Evolutionary conservation across 2,888 invertebrate species (phyloP).

Genomic region (Drosophila nigricruria): DNA sequence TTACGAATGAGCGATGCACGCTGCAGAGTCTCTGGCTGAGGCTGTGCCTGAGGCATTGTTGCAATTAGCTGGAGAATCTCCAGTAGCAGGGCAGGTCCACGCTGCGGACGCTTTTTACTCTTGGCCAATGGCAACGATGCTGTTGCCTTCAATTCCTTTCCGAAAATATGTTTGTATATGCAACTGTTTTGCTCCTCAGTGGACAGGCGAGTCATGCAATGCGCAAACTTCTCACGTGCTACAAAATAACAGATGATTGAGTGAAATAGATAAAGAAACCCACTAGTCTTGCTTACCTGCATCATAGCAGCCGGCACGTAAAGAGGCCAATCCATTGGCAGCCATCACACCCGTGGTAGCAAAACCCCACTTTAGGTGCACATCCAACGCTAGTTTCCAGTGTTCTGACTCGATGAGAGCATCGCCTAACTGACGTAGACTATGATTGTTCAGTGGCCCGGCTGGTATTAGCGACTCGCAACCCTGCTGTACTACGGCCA

Average conservation of each 20-base stretch:
- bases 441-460: slow-evolving; percentile 85
- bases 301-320: slow-evolving; percentile 92
- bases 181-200: slow-evolving; percentile 72
- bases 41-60: slow-evolving; percentile 81
- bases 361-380: slow-evolving; percentile 94
- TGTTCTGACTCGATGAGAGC: slow-evolving; percentile 92
- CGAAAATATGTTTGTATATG: slow-evolving; percentile 70
- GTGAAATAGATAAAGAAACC: no score
- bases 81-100: slow-evolving; percentile 89
- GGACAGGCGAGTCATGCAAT: slow-evolving; percentile 83
- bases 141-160: slow-evolving; percentile 15
- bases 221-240: slow-evolving; percentile 84
- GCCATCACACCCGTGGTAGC: slow-evolving; percentile 92
- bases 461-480: slow-evolving; percentile 85
- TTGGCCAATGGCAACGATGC: not conserved
- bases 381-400: slow-evolving; percentile 92
- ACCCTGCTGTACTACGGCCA: slow-evolving; percentile 86
- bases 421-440: slow-evolving; percentile 90
- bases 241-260: slow-evolving; percentile 4
- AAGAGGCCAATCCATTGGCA: slow-evolving; percentile 94
- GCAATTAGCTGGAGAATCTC: slow-evolving; percentile 91
- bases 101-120: slow-evolving; percentile 86
- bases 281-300: slow-evolving; percentile 86
- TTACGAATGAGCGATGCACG: slow-evolving; percentile 83
- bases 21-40: slow-evolving; percentile 82